Evolutionary conservation across 2,113 vertebrate species (phyloP), one percentile per base, ranked within the genome.

Genomic region (Erythrolamprus reginae): DNA sequence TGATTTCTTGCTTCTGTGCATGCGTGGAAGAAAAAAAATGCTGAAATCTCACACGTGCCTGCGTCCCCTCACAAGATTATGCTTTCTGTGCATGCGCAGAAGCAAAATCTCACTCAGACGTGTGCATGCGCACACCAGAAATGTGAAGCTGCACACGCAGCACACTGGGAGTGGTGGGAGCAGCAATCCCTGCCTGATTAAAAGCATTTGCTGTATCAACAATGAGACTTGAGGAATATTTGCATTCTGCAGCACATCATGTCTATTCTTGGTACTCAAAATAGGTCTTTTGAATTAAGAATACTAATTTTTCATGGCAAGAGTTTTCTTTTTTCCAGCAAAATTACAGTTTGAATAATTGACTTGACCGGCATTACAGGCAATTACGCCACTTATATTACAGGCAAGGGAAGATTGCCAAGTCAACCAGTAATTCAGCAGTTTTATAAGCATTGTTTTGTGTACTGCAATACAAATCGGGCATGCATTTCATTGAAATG

Each of bases 201-300:
- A n/a, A n/a, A n/a, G n/a, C n/a, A 12, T 28, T 42, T 21, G 52
- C 38, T 89, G 42, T 24, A 47, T 58, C 82, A 84, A 84, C 26
- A 89, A 55, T 88, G 61, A 82, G n/a, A 26, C 61, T 89, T 84
- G 38, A 56, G 56, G 38, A 58, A 89, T 84, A 89, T 84, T 58
- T 89, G 23, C 24, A 42, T 82, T 82, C 50, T 84, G 24, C 42
- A 47, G 26, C 47, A 42, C 45, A 51, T 51, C 21, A 38, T 48
- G 83, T 85, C 50, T 38, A 65, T 65, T 65, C 61, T 48, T 65
- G 47, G 3, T 38, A 86, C 51, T 55, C n/a, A 47, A 89, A 28
- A 56, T 83, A 83, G 48, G 12, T 4, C 19, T 77, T 84, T 84
- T 2, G 17, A 38, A 84, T 84, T 58, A 85, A 90, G 45, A 51